A percentile compares a stretch with the other conserved stretches of the same genome.
phyloP scores from a whole-genome alignment of 37 sponge, comb jelly and placozoan species.

The Mnemiopsis leidyi region DNA sequence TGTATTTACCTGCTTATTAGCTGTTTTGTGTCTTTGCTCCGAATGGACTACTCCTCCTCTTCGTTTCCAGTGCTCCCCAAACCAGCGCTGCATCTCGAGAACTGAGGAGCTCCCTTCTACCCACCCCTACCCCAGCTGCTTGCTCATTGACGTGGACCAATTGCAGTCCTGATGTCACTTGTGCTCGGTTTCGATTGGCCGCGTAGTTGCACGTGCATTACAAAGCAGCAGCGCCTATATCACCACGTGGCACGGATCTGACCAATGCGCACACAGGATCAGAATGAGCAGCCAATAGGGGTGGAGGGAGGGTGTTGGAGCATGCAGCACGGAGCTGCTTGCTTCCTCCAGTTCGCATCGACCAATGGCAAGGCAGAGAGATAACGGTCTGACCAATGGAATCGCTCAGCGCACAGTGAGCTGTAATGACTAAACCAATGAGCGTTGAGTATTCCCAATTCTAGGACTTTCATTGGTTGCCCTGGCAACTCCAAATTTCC shows the following conservation, averaged over 20 bases:
- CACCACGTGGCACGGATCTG: background rate
- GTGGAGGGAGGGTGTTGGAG: background rate
- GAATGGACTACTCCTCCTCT: too few species aligned
- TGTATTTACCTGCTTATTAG: too few species aligned
- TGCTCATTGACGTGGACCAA: background rate
- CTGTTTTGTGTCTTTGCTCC: too few species aligned
- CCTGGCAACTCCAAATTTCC: background rate
- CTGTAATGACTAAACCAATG: background rate
- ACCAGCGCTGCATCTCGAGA: background rate
- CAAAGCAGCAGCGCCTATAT: background rate
- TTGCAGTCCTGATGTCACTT: background rate
- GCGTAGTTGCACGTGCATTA: background rate
- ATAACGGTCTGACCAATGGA: background rate
- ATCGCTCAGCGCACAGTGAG: background rate
- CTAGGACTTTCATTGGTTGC: background rate
- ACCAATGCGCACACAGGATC: background rate
- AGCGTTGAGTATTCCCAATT: background rate
- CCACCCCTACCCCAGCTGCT: background rate
- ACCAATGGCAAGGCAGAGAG: background rate
- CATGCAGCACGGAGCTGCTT: background rate
- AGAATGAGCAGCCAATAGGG: background rate
- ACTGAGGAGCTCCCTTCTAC: background rate
- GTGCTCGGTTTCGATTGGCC: background rate
- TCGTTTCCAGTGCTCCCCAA: background rate
- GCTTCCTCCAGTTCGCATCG: background rate